phyloP scores from a whole-genome alignment of 2,888 invertebrate genomes.

The Drosophila pseudotalamancana region DNA sequence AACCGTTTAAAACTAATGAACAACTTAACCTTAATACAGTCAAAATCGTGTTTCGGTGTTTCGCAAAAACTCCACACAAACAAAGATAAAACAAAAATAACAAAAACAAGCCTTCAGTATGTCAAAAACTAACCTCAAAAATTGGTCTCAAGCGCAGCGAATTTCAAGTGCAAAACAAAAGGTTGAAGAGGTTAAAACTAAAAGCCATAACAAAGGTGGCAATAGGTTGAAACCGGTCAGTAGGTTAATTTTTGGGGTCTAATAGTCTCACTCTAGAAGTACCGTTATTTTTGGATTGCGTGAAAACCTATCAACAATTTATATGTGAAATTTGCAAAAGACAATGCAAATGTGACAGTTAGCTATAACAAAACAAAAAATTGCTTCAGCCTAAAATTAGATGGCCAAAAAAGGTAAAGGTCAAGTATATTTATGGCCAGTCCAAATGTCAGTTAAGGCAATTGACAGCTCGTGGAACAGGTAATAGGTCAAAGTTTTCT shows the following conservation, averaged over 20 bases:
- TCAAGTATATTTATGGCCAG: background rate
- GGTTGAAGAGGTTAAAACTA: slow-evolving; percentile 24
- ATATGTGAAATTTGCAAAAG: background rate
- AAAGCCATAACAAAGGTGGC: background rate
- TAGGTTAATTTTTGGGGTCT: background rate
- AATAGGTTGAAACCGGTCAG: background rate
- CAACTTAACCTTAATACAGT: slow-evolving; percentile 20
- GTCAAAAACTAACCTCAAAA: slow-evolving; percentile 20
- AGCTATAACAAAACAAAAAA: background rate
- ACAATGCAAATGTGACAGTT: slow-evolving; percentile 10
- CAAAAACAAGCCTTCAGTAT: slow-evolving; percentile 48
- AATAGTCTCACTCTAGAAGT: background rate
- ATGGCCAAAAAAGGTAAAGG: background rate
- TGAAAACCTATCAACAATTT: slow-evolving; percentile 1
- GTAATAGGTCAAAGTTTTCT: slow-evolving; percentile 16
- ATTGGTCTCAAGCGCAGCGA: slow-evolving; percentile 11
- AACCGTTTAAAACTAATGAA: slow-evolving; percentile 32
- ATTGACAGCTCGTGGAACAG: slow-evolving; percentile 3
- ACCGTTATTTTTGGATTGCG: background rate
- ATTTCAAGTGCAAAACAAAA: slow-evolving; percentile 40
- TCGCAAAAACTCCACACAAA: background rate
- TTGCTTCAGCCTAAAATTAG: background rate
- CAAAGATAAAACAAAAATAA: slow-evolving; percentile 6
- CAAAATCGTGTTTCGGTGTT: background rate
- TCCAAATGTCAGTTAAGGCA: slow-evolving; percentile 14